Conservation (phyloP, 2,113 vertebrate species). For the Nycticebus coucang region DNA sequence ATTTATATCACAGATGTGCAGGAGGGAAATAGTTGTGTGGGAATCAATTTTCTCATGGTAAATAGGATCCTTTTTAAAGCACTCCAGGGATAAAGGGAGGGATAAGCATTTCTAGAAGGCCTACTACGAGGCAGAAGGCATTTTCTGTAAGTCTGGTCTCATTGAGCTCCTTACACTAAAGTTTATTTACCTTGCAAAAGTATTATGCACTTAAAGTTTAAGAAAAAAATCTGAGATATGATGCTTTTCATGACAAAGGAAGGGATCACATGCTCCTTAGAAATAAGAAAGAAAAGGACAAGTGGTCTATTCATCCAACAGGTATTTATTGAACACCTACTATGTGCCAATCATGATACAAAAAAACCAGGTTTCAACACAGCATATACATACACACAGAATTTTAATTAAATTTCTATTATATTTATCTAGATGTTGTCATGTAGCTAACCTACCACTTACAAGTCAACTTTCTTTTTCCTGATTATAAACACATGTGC, state of each 20-base stretch:
- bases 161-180: neutral
- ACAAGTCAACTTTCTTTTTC: neutral
- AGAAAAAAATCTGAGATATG: neutral
- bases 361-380: neutral
- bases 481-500: neutral
- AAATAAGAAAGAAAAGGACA: neutral
- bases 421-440: neutral
- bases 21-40: neutral
- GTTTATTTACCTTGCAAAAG: neutral
- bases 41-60: conserved; percentile 11
- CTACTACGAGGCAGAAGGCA: neutral
- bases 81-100: conserved; percentile 1
- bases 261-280: neutral
- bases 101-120: neutral
- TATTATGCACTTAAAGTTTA: neutral
- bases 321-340: neutral
- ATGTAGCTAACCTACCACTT: neutral
- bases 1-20: neutral
- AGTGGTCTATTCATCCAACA: neutral
- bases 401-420: neutral
- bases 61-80: conserved; percentile 15
- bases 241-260: neutral
- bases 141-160: neutral
- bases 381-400: neutral
- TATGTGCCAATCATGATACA: neutral